Evolutionary conservation across 2,113 vertebrate genomes (phyloP).

Genomic region (Apaloderma vittatum): DNA sequence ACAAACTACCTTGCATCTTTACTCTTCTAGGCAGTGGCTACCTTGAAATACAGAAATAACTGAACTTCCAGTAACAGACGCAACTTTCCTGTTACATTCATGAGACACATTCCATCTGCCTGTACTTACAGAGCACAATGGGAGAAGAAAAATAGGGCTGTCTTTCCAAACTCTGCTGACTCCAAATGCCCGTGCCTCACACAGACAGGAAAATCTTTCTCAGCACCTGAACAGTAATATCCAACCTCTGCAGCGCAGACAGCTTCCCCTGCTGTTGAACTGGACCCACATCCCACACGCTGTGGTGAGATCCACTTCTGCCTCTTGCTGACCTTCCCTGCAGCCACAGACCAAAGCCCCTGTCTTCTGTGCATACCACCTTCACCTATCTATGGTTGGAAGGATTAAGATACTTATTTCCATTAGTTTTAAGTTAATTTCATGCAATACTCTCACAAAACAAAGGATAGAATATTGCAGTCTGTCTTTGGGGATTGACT

Average conservation of each 20-base stretch:
- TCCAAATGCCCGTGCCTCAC: not conserved
- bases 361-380: not conserved
- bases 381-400: not conserved
- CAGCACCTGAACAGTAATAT: not conserved
- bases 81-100: not conserved
- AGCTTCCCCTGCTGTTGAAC: not conserved
- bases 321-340: not conserved
- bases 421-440: not conserved
- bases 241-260: not conserved
- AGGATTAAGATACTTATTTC: not conserved
- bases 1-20: not conserved
- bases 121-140: not conserved
- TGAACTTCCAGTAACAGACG: not conserved
- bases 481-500: not conserved
- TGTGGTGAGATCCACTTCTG: not conserved
- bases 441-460: not conserved
- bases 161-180: not conserved
- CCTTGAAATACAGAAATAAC: not conserved
- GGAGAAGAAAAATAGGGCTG: not conserved
- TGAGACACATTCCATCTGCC: not conserved
- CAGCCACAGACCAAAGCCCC: not conserved
- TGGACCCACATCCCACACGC: accelerated
- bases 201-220: not conserved
- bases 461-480: not conserved
- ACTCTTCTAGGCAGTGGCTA: not conserved